Evolutionary conservation across 2,797 vertebrate genomes (phyloP), one percentile per base, ranked within the genome.

Genomic region (Apogon talboti): DNA sequence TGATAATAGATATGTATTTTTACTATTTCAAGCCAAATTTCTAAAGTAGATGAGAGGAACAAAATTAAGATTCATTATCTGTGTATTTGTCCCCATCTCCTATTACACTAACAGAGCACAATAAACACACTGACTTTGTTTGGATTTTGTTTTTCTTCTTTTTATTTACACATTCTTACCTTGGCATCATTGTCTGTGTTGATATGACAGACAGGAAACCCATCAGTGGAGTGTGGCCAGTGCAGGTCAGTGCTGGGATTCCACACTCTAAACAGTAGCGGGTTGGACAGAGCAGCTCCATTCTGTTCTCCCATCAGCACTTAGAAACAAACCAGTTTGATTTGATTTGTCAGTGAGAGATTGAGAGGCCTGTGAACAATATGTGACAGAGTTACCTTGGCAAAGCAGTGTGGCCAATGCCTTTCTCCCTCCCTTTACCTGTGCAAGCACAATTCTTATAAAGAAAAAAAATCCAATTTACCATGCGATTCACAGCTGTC

Each of bases 401-500:
- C 73, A 64, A 61, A 85, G 73, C 73, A 60, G 56, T 38, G n/a
- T 63, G 41, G 76, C 38, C 0, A 37, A 54, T 77, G 81, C 73
- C 62, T 78, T 65, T 61, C 74, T 41, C 74, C 58, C 35, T 81
- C 65, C 78, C 86, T 84, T 81, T 83, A 89, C 81, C 87, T 90
- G 76, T 71, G 56, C 72, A 47, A 74, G 50, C 55, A 66, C 82
- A 79, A 59, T 60, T 75, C 74, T 53, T 76, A 84, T 76, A 87
- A 86, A 83, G 65, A 55, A 44, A 21, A 83, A 70, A 86, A 90
- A 91, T 91, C 89, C 89, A 89, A 92, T 91, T 89, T 91, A 78
- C 88, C 80, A 87, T 88, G 90, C 35, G 85, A 86, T 90, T 85
- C 78, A 61, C 88, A 84, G 85, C 90, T 92, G 90, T 92, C 90